Evolutionary conservation across 2,888 invertebrate species (phyloP), one percentile per base, ranked within the genome.

Genomic region (Polyommatus iphigenia): DNA sequence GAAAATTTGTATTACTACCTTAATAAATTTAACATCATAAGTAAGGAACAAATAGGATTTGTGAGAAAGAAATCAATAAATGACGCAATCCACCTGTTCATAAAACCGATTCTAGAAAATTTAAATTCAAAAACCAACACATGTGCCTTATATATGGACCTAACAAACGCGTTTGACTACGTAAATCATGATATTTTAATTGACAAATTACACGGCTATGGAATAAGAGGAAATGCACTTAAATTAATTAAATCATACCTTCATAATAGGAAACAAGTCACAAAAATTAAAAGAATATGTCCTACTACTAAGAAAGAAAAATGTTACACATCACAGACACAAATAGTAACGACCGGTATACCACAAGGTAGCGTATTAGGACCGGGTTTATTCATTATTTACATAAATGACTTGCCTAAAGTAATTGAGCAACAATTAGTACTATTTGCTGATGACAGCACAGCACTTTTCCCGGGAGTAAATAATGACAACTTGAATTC

Each of bases 241-340:
- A 18, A 59, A 8, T 20, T 59, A n/a, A 59, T 59, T 20, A 59
- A 20, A 20, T 59, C 20, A 8, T 59, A 6, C 20, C 59, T 59
- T 20, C 59, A 20, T 20, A 59, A 59, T 59, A 59, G 59, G 20
- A 59, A 59, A 10, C 59, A 59, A 20, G 18, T 59, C 20, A 59
- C 59, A 20, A n/a, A 59, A 59, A n/a, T 59, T 20, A 59, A 59
- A 59, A 59, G 59, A 59, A 59, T 59, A 59, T 59, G 59, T 8
- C 8, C 54, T 8, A n/a, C 8, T 59, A 59, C n/a, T 8, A 59
- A 59, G 18, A n/a, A 59, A 59, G n/a, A 59, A 59, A 59, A n/a
- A n/a, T 59, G 57, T n/a, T 20, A 59, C 20, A 59, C 57, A n/a
- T 59, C 20, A 59, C 57, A 59, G 57, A 7, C 57, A n/a, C n/a